A percentile compares a stretch with the other conserved stretches of the same genome.
phyloP scores from a whole-genome alignment of 2,113 vertebrate species.

The Helogale parvula region DNA sequence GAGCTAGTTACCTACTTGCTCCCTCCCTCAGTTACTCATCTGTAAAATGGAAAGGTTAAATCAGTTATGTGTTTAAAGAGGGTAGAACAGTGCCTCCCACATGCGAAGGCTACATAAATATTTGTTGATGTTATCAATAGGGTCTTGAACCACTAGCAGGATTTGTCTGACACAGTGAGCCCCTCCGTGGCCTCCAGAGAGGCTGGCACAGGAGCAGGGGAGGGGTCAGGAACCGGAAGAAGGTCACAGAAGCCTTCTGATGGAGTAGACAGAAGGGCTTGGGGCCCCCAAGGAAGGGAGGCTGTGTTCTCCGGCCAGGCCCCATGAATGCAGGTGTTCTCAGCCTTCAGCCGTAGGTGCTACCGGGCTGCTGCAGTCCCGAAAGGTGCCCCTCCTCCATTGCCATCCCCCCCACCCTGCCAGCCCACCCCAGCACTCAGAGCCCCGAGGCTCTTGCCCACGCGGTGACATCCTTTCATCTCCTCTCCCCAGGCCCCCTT shows the following conservation, averaged over 20 bases:
- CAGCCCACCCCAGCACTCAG: neutral
- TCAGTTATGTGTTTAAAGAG: neutral
- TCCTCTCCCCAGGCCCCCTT: neutral
- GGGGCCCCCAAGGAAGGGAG: neutral
- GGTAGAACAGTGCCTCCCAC: neutral
- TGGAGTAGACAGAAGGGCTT: neutral
- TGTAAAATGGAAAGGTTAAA: neutral
- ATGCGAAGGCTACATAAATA: accelerated
- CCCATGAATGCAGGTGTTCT: neutral
- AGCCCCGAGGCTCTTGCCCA: neutral
- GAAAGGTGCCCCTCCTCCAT: accelerated
- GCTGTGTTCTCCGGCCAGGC: neutral
- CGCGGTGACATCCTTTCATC: too few species aligned
- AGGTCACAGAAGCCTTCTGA: neutral
- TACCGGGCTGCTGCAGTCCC: neutral
- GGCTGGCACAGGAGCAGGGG: neutral
- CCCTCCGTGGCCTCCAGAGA: neutral
- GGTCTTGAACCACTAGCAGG: neutral
- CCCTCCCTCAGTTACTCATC: neutral
- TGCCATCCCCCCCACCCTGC: neutral
- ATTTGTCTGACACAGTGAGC: neutral
- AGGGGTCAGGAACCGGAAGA: neutral
- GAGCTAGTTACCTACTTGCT: neutral
- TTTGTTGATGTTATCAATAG: neutral
- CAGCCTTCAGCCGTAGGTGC: neutral